Conservation (phyloP, 2,113 vertebrate genomes). For the Petromus typicus region DNA sequence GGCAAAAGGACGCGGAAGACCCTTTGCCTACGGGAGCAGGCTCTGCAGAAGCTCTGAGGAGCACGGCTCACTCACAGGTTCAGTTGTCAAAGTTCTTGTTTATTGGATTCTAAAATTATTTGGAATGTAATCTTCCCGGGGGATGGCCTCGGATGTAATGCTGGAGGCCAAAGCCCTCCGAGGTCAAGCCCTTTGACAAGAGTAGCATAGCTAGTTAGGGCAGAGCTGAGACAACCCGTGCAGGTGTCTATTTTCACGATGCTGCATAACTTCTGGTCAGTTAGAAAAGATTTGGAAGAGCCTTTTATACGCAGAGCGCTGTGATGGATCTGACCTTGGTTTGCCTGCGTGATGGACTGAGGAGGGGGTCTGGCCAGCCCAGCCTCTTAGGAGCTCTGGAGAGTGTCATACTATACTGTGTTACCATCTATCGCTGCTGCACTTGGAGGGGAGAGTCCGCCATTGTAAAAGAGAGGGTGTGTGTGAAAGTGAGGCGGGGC, state of each 20-base stretch:
- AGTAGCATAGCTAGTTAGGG: neutral
- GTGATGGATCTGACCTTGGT: neutral
- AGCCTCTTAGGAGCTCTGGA: neutral
- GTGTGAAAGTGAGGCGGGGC: neutral
- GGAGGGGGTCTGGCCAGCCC: neutral
- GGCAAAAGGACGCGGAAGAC: neutral
- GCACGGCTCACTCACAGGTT: neutral
- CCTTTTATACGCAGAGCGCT: neutral
- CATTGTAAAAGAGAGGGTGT: too few relatives aligned
- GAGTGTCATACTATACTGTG: neutral
- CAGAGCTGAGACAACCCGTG: neutral
- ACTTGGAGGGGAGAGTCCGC: neutral
- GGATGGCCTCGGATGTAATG: neutral
- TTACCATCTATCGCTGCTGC: rapidly evolving
- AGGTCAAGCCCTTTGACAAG: neutral
- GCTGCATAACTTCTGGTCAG: neutral
- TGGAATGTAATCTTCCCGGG: neutral
- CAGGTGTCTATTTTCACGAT: rapidly evolving
- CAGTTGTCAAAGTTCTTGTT: neutral
- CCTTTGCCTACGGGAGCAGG: neutral
- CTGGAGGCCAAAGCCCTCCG: neutral
- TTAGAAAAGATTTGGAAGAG: neutral
- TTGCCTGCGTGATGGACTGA: neutral
- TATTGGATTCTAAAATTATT: neutral
- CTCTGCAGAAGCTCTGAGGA: neutral